These are phyloP conservation scores for Rhinolophus sinicus DNA, from an alignment of 2,113 vertebrate species.

Conservation along the genomic window DNA sequence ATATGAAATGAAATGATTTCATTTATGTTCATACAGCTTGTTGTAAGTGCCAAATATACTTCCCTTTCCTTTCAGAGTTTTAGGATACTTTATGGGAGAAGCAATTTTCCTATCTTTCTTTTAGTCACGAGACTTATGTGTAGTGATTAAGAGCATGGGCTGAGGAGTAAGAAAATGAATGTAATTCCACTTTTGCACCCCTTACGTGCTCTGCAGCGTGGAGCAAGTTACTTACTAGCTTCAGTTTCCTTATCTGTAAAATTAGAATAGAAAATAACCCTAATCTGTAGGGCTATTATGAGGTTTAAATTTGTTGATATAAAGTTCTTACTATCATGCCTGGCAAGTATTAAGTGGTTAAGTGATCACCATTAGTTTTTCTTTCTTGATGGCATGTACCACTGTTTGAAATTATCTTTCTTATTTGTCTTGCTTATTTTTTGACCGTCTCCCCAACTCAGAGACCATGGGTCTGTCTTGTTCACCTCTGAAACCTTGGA, in stretches of 20 bases:
- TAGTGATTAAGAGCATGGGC: background rate
- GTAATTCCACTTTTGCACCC: background rate
- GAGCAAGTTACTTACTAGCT: background rate
- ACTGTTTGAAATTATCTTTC: background rate
- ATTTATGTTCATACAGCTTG: background rate
- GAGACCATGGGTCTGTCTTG: background rate
- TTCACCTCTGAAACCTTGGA: background rate
- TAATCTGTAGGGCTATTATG: background rate
- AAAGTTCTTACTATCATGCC: background rate
- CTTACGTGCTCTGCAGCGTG: background rate
- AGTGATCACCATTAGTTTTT: background rate
- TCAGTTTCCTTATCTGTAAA: background rate
- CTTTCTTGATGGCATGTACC: background rate
- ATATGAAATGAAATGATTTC: background rate
- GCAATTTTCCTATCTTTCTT: background rate
- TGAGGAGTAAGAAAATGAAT: background rate
- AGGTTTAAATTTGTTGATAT: background rate
- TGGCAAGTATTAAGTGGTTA: background rate
- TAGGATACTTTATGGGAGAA: background rate
- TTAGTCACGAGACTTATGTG: background rate
- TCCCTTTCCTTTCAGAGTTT: slow-evolving; percentile 19
- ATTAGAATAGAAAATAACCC: background rate
- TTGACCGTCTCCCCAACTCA: background rate
- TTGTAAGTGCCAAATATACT: background rate
- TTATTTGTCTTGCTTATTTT: background rate